Evolutionary conservation across 1,140 invertebrate species (phyloP).

Genomic region (Zaprionus ghesquierei): DNA sequence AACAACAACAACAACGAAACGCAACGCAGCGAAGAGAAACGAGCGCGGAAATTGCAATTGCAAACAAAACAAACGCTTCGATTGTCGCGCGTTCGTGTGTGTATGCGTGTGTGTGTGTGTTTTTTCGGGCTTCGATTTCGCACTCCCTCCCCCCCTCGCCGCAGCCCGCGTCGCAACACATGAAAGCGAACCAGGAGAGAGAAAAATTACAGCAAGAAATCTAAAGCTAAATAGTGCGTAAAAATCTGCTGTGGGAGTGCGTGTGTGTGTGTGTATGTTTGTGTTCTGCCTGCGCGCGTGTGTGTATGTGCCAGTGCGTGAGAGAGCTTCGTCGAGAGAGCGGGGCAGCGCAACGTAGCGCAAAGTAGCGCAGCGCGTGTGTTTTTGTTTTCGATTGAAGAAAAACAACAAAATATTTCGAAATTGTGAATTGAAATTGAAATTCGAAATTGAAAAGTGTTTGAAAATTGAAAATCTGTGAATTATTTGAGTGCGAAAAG

Average conservation of each 20-base stretch:
- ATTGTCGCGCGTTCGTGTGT: conserved; percentile 48
- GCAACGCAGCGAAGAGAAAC: conserved; percentile 31
- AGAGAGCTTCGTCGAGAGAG: conserved; percentile 11
- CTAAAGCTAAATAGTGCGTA: conserved; percentile 75
- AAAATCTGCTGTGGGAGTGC: conserved; percentile 45
- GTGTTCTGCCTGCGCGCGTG: background rate
- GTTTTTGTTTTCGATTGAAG: conserved; percentile 65
- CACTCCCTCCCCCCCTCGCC: conserved; percentile 21
- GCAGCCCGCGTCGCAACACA: background rate
- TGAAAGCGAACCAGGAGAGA: conserved; percentile 29
- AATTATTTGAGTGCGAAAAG: background rate
- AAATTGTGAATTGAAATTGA: conserved; percentile 47
- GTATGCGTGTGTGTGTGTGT: background rate
- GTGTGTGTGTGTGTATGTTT: background rate
- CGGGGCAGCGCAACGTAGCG: background rate
- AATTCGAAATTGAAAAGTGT: conserved; percentile 15
- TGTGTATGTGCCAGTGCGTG: background rate
- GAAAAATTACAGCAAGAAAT: conserved; percentile 44
- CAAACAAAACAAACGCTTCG: conserved; percentile 71
- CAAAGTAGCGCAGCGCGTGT: conserved; percentile 30
- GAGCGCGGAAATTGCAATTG: conserved; percentile 70
- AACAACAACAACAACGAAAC: conserved; percentile 29
- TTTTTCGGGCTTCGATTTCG: conserved; percentile 56
- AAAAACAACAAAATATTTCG: conserved; percentile 54
- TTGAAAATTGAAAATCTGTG: background rate